Percentiles rank a stretch among this genome's conserved stretches.
phyloP scores from a whole-genome alignment of 2,113 vertebrate species.

The Polypterus bichir region DNA sequence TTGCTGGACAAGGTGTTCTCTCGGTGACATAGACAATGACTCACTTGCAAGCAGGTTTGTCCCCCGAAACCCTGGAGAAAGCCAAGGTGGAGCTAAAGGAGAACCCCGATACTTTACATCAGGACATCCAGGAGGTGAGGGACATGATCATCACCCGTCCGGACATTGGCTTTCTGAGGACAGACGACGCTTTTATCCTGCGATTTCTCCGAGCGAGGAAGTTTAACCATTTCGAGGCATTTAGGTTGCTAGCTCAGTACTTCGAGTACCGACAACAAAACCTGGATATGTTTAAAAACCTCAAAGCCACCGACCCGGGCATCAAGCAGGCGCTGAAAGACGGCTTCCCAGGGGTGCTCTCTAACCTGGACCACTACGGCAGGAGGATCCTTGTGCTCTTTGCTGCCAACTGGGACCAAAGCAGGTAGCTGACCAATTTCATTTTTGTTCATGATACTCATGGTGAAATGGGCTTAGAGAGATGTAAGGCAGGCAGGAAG shows the following conservation, averaged over 20 bases:
- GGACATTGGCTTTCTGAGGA: slow-evolving; percentile 95
- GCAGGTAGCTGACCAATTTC: slow-evolving; percentile 63
- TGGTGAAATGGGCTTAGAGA: too few relatives aligned
- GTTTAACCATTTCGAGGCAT: slow-evolving; percentile 97
- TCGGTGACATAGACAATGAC: slow-evolving; percentile 55
- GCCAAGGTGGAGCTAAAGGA: slow-evolving; percentile 93
- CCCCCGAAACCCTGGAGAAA: slow-evolving; percentile 95
- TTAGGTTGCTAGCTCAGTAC: slow-evolving; percentile 89
- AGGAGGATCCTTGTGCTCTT: slow-evolving; percentile 92
- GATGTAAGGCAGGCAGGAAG: too few relatives aligned
- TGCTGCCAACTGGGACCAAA: slow-evolving; percentile 98
- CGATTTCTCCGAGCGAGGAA: slow-evolving; percentile 89
- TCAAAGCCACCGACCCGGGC: slow-evolving; percentile 92
- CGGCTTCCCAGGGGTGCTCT: slow-evolving; percentile 87
- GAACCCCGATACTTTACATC: slow-evolving; percentile 89
- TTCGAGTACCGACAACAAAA: slow-evolving; percentile 97
- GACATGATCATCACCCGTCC: slow-evolving; percentile 98
- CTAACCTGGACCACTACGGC: slow-evolving; percentile 89
- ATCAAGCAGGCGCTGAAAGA: slow-evolving; percentile 97
- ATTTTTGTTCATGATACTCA: too few relatives aligned
- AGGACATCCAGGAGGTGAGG: slow-evolving; percentile 97
- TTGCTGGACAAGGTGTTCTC: too few relatives aligned
- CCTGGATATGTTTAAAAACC: slow-evolving; percentile 98
- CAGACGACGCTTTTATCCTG: slow-evolving; percentile 92
- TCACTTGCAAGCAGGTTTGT: slow-evolving; percentile 93